Conservation (phyloP, 2,797 vertebrate genomes). For the Microcaecilia unicolor region DNA sequence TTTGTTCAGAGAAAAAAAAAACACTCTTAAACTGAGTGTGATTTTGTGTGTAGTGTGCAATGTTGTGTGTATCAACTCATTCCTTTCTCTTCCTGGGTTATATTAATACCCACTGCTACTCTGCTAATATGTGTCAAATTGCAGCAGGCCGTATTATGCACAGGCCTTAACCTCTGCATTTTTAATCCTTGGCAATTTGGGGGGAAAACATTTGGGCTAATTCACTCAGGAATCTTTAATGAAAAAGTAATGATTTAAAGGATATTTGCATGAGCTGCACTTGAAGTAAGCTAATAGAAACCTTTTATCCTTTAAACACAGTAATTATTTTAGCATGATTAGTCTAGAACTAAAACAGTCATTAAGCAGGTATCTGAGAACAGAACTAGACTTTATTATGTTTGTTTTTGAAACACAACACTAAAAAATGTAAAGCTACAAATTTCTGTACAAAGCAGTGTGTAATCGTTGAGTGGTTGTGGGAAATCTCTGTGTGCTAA, state of each 20-base stretch:
- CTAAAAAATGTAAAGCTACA: too few relatives aligned
- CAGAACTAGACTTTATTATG: too few relatives aligned
- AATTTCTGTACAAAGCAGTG: too few relatives aligned
- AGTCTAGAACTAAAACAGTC: too few relatives aligned
- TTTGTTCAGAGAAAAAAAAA: background rate
- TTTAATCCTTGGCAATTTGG: slow-evolving; percentile 15
- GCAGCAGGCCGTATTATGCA: slow-evolving; percentile 8
- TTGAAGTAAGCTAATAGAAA: background rate
- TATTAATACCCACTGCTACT: slow-evolving; percentile 1
- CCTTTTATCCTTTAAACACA: background rate
- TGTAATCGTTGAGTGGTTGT: too few relatives aligned
- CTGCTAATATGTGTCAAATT: slow-evolving; percentile 6
- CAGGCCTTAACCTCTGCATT: background rate
- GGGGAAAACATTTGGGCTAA: background rate
- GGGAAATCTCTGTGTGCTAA: too few relatives aligned
- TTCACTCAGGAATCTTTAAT: slow-evolving; percentile 12
- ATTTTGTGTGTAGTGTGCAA: background rate
- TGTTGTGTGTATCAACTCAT: background rate
- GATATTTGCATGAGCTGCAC: background rate
- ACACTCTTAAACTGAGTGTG: background rate
- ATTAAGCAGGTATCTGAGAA: too few relatives aligned
- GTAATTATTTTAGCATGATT: background rate
- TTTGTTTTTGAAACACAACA: too few relatives aligned
- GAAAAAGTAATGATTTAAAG: slow-evolving; percentile 18
- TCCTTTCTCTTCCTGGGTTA: background rate